Evolutionary conservation across 2,888 invertebrate species (phyloP).

Genomic region (Chouioia cunea): DNA sequence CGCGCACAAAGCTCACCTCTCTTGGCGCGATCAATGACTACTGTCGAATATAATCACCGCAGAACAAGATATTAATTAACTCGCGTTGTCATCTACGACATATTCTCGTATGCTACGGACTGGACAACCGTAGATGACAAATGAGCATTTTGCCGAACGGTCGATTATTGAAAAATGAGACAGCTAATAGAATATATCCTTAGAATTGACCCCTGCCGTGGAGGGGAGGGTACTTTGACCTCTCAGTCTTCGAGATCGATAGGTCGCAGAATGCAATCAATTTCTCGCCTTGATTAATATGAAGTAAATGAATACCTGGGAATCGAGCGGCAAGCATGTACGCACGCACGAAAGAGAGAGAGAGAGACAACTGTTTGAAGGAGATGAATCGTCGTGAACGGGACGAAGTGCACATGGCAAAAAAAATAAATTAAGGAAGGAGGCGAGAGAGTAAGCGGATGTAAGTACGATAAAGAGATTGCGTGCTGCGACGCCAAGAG

Average conservation of each 20-base stretch:
- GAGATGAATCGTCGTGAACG: conserved; percentile 35
- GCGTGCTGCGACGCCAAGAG: no score
- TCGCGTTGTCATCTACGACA: conserved; percentile 24
- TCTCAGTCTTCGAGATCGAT: conserved; percentile 32
- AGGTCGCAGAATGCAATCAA: conserved; percentile 57
- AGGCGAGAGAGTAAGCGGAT: neutral
- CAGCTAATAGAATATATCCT: conserved; percentile 30
- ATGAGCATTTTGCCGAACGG: neutral
- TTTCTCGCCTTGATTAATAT: conserved; percentile 66
- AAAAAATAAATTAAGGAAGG: conserved; percentile 6
- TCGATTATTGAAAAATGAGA: conserved; percentile 40
- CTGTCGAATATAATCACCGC: conserved; percentile 26
- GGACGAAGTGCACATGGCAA: conserved; percentile 28
- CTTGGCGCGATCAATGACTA: conserved; percentile 29
- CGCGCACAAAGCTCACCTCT: neutral
- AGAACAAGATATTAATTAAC: conserved; percentile 38
- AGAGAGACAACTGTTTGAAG: conserved; percentile 34
- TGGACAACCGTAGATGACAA: no score
- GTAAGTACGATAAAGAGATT: neutral
- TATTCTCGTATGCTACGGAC: conserved; percentile 1
- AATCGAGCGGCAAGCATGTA: conserved; percentile 50
- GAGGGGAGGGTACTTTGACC: neutral
- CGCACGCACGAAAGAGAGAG: conserved; percentile 8
- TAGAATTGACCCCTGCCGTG: neutral
- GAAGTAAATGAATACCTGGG: conserved; percentile 65